Conservation (phyloP, 2,797 vertebrate species). For the Heteromormyrus szaboi region DNA sequence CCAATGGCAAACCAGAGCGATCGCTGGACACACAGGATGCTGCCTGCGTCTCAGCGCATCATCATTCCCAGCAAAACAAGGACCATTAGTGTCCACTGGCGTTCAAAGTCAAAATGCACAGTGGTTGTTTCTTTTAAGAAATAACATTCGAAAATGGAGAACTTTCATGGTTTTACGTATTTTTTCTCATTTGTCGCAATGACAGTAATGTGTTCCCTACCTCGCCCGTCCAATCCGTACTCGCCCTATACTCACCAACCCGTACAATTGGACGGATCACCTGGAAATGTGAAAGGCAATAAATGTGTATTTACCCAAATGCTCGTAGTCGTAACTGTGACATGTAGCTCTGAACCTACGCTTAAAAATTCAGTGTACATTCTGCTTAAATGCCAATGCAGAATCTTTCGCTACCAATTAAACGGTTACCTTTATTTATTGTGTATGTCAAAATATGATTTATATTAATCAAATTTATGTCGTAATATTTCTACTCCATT, state of each 20-base stretch:
- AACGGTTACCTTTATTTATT: background rate
- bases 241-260: background rate
- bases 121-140: background rate
- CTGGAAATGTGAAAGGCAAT: background rate
- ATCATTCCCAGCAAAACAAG: background rate
- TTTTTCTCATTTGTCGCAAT: background rate
- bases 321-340: background rate
- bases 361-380: background rate
- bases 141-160: background rate
- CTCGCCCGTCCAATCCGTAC: background rate
- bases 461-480: background rate
- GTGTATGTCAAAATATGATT: background rate
- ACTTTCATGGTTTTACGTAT: background rate
- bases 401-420: background rate
- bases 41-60: background rate
- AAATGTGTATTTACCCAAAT: background rate
- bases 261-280: background rate
- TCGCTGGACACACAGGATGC: background rate
- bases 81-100: too few relatives aligned
- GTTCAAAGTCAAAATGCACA: background rate
- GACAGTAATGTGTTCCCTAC: background rate
- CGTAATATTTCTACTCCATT: background rate
- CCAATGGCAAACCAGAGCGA: background rate
- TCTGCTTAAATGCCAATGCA: background rate
- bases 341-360: background rate